A percentile compares a stretch with the other conserved stretches of the same genome.
Evolutionary conservation across 1,140 invertebrate genomes (phyloP).

Genomic region (Drosophila nannoptera): DNA sequence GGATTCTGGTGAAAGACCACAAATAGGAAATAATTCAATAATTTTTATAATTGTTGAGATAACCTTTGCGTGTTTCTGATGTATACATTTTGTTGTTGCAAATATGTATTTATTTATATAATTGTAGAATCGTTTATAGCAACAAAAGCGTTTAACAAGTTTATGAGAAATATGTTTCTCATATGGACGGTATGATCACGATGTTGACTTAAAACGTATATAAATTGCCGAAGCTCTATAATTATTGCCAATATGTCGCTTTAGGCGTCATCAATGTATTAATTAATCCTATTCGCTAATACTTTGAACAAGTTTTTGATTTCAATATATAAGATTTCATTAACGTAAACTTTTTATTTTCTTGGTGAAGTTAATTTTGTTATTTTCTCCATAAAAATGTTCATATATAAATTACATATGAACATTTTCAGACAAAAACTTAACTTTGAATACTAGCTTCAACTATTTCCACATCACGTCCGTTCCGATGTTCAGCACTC

Average conservation of each 20-base stretch:
- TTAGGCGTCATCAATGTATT: neutral
- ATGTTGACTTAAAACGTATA: neutral
- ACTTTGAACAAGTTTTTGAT: neutral
- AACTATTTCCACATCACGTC: neutral
- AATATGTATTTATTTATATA: neutral
- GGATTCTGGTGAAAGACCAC: neutral
- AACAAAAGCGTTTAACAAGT: neutral
- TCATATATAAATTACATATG: too few relatives aligned
- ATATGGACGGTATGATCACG: neutral
- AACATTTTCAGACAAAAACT: too few relatives aligned
- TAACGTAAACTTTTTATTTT: neutral
- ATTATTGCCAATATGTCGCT: slow-evolving; percentile 1
- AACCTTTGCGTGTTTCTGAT: neutral
- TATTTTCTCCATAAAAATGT: too few relatives aligned
- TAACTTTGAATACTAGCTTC: too few relatives aligned
- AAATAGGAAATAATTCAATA: neutral
- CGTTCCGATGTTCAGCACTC: slow-evolving; percentile 1
- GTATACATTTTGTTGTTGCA: neutral
- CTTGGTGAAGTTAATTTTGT: too few relatives aligned
- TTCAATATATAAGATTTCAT: neutral
- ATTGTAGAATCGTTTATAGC: too few relatives aligned
- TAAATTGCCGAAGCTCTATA: slow-evolving; percentile 6
- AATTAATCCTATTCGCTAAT: neutral
- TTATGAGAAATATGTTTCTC: neutral
- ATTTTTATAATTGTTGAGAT: neutral